phyloP scores from a whole-genome alignment of 2,888 invertebrate genomes.

The Uloborus plumipes region DNA sequence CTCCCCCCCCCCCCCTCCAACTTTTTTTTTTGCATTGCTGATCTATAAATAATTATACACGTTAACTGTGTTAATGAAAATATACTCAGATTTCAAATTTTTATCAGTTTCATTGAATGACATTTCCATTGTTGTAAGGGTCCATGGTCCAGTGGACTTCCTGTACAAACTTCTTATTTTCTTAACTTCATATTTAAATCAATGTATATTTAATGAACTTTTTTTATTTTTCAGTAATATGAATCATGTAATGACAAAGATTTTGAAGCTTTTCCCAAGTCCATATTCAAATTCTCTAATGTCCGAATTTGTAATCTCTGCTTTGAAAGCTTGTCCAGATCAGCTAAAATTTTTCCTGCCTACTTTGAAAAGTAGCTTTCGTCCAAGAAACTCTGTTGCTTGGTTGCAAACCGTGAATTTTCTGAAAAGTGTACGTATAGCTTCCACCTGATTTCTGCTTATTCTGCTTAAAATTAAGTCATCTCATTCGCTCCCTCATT shows the following conservation, averaged over 20 bases:
- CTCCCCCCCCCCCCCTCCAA: too few species aligned
- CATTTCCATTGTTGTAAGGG: too few species aligned
- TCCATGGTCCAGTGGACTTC: too few species aligned
- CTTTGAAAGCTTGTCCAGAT: slow-evolving; percentile 54
- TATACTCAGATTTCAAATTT: too few species aligned
- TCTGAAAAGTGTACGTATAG: slow-evolving; percentile 31
- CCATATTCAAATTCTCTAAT: slow-evolving; percentile 25
- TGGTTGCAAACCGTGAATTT: slow-evolving; percentile 39
- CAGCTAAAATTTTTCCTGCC: slow-evolving; percentile 47
- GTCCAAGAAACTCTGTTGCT: slow-evolving; percentile 33
- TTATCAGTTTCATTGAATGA: too few species aligned
- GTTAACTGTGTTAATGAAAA: too few species aligned
- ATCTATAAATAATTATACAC: not conserved
- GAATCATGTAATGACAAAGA: slow-evolving; percentile 43
- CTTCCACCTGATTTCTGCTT: not conserved
- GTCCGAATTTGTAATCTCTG: slow-evolving; percentile 33
- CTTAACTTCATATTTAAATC: not conserved
- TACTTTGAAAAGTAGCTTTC: slow-evolving; percentile 28
- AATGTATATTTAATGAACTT: not conserved
- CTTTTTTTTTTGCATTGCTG: not conserved
- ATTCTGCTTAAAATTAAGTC: too few species aligned
- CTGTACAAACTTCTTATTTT: not conserved
- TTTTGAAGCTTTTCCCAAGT: slow-evolving; percentile 28
- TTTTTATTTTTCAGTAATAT: slow-evolving; percentile 24
- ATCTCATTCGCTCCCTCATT: too few species aligned